Evolutionary conservation across 2,888 invertebrate genomes (phyloP).

Genomic region (Leuctra nigra): DNA sequence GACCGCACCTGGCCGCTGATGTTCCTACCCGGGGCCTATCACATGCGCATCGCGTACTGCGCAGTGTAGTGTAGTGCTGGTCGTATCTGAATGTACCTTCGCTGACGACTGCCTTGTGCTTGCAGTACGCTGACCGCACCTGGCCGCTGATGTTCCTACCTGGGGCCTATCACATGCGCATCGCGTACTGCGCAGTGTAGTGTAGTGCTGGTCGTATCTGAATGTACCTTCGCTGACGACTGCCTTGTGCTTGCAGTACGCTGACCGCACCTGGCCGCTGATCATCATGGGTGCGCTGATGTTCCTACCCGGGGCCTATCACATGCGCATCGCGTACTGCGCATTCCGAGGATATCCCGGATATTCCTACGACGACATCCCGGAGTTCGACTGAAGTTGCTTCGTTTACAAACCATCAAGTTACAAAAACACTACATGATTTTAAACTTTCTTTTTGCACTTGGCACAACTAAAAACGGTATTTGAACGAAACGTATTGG

Average conservation of each 20-base stretch:
- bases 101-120: too few species aligned
- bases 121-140: constrained; percentile 72
- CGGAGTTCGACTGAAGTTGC: constrained; percentile 79
- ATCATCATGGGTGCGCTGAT: constrained; percentile 79
- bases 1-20: constrained; percentile 89
- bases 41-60: constrained; percentile 79
- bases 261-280: constrained; percentile 84
- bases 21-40: constrained; percentile 90
- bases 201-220: too few species aligned
- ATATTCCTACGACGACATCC: constrained; percentile 83
- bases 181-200: constrained; percentile 85
- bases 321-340: constrained; percentile 79
- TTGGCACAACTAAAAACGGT: too few species aligned
- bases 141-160: constrained; percentile 94
- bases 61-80: too few species aligned
- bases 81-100: neutral
- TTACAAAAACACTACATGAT: too few species aligned
- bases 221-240: neutral
- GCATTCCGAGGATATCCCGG: constrained; percentile 78
- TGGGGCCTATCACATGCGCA: constrained; percentile 83
- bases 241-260: constrained; percentile 52
- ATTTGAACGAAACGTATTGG: too few species aligned
- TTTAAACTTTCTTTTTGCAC: too few species aligned
- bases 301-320: constrained; percentile 90
- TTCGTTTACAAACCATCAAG: too few species aligned